phyloP scores from a whole-genome alignment of 2,888 invertebrate species.

The Silvanus unidentatus region DNA sequence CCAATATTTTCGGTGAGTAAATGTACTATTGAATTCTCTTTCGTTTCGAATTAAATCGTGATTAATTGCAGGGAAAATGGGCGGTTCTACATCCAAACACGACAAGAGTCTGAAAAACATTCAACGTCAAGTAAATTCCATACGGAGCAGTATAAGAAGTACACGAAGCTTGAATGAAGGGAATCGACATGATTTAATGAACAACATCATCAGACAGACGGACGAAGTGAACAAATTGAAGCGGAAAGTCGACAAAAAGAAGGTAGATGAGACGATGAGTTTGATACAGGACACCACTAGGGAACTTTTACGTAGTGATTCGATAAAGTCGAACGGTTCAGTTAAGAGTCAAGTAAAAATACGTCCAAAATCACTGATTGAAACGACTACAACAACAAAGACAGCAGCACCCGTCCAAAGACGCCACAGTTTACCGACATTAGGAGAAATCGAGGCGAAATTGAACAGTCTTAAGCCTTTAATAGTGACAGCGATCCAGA shows the following conservation, averaged over 20 bases:
- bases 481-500: constrained; percentile 22
- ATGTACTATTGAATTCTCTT: too few species aligned
- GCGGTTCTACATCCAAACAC: constrained; percentile 19
- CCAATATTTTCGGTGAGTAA: too few species aligned
- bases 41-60: too few species aligned
- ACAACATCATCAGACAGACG: constrained; percentile 18
- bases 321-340: neutral
- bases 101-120: constrained; percentile 22
- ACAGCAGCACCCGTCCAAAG: constrained; percentile 15
- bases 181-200: constrained; percentile 17
- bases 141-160: constrained; percentile 19
- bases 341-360: constrained; percentile 15
- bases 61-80: constrained; percentile 24
- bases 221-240: constrained; percentile 18
- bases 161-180: constrained; percentile 16
- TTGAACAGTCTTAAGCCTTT: constrained; percentile 20
- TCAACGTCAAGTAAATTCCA: constrained; percentile 19
- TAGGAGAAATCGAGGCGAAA: constrained; percentile 26
- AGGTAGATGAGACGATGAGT: constrained; percentile 20
- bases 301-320: constrained; percentile 20
- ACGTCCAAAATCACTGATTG: constrained; percentile 14
- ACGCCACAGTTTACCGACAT: constrained; percentile 14
- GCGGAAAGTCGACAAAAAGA: constrained; percentile 22
- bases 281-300: constrained; percentile 23
- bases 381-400: constrained; percentile 21